Conservation (phyloP, 2,888 invertebrate genomes). For the Polyploca ridens region DNA sequence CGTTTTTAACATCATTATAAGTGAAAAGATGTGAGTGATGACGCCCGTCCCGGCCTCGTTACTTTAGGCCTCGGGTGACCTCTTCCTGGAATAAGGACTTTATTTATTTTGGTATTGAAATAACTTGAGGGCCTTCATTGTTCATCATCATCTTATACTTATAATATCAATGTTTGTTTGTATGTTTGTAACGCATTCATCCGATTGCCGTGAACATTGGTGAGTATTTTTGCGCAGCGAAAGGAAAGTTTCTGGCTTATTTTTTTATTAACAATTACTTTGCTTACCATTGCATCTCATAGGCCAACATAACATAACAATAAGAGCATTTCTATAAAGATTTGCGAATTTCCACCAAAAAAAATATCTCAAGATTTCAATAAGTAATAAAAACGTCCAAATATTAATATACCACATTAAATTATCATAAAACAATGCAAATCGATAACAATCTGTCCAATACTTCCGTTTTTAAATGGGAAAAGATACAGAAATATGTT, state of each 20-base stretch:
- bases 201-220: no score
- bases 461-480: conserved; percentile 49
- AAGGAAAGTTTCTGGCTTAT: no score
- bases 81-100: conserved; percentile 3
- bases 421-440: conserved; percentile 24
- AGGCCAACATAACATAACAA: no score
- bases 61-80: conserved; percentile 5
- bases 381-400: not conserved
- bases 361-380: not conserved
- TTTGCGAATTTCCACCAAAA: no score
- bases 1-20: conserved; percentile 84
- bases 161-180: not conserved
- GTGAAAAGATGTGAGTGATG: conserved; percentile 80
- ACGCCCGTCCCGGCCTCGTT: conserved; percentile 33
- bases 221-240: no score
- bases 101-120: conserved; percentile 5
- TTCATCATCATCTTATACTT: not conserved
- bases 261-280: no score
- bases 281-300: no score
- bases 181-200: no score
- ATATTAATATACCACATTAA: not conserved
- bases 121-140: not conserved
- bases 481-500: conserved; percentile 38
- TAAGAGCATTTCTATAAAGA: no score
- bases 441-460: conserved; percentile 41